A percentile compares a stretch with the other conserved stretches of the same genome.
Evolutionary conservation across 2,113 vertebrate genomes (phyloP).

Genomic region (Stigmatopora nigra): DNA sequence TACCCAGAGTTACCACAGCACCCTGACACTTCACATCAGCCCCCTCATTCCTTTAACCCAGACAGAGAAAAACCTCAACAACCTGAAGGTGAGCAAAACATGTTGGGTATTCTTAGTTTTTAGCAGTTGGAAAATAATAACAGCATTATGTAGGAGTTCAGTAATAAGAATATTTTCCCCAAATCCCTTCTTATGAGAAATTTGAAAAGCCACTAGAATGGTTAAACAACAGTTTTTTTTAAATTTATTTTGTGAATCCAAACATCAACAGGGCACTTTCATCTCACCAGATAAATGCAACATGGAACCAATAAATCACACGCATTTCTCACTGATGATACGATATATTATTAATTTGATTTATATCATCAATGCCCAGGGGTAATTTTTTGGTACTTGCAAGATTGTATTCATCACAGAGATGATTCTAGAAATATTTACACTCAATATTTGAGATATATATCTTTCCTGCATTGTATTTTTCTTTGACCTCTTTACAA

Average conservation of each 20-base stretch:
- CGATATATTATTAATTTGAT: constrained; percentile 12
- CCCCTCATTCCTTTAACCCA: constrained; percentile 31
- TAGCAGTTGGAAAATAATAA: constrained; percentile 23
- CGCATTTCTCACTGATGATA: neutral
- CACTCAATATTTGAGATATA: constrained; percentile 47
- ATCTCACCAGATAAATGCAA: constrained; percentile 28
- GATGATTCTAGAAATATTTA: constrained; percentile 58
- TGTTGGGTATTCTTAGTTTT: neutral
- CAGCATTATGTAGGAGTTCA: constrained; percentile 3
- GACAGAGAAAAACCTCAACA: constrained; percentile 27
- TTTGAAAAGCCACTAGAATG: constrained; percentile 12
- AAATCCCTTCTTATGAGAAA: constrained; percentile 10
- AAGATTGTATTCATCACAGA: constrained; percentile 24
- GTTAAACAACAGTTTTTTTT: constrained; percentile 19
- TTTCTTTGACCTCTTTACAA: constrained; percentile 12
- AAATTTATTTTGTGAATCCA: constrained; percentile 1
- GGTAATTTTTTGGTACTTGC: constrained; percentile 32
- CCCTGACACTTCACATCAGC: constrained; percentile 39
- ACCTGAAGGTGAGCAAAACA: constrained; percentile 43
- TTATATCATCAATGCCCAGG: constrained; percentile 33
- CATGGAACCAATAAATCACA: constrained; percentile 13
- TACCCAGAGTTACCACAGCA: constrained; percentile 40
- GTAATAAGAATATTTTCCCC: constrained; percentile 26
- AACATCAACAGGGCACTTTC: constrained; percentile 50
- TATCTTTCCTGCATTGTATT: constrained; percentile 28